Conservation (phyloP, 1,140 invertebrate genomes). For the Drosophila willistoni region DNA sequence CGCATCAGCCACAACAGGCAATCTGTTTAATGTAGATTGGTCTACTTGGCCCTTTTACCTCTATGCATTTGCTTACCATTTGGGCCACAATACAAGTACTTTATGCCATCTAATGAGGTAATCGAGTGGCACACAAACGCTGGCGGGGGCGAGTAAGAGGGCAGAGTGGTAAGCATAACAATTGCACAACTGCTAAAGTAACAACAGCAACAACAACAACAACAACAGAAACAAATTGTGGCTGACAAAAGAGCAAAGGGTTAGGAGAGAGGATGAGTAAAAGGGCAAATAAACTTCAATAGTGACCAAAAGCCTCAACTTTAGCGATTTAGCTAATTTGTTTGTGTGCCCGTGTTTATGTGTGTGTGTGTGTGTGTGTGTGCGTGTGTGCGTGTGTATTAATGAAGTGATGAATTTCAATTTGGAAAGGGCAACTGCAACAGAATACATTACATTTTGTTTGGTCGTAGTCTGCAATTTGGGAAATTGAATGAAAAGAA, state of each 20-base stretch:
- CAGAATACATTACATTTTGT: conserved; percentile 3
- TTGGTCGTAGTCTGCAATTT: conserved; percentile 36
- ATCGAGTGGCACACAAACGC: not conserved
- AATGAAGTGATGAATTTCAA: conserved; percentile 60
- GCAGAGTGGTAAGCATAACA: not conserved
- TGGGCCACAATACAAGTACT: conserved; percentile 5
- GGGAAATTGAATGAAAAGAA: conserved; percentile 51
- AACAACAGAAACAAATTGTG: conserved; percentile 5
- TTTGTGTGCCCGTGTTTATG: conserved; percentile 14
- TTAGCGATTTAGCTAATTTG: conserved; percentile 50
- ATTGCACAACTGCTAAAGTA: conserved; percentile 31
- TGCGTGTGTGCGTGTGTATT: conserved; percentile 17
- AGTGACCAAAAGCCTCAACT: conserved; percentile 34
- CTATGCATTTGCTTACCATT: not conserved
- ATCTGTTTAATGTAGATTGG: conserved; percentile 5
- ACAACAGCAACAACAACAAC: conserved; percentile 3
- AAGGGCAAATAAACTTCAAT: conserved; percentile 36
- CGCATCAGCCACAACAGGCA: not conserved
- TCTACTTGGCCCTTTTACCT: conserved; percentile 3
- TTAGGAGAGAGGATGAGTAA: too few relatives aligned
- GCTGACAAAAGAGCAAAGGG: conserved; percentile 34
- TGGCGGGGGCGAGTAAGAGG: too few relatives aligned
- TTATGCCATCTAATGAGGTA: not conserved
- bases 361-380: conserved; percentile 24
- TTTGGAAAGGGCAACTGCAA: not conserved